Evolutionary conservation across 2,797 vertebrate genomes (phyloP).

Genomic region (Onychomys arenicola): DNA sequence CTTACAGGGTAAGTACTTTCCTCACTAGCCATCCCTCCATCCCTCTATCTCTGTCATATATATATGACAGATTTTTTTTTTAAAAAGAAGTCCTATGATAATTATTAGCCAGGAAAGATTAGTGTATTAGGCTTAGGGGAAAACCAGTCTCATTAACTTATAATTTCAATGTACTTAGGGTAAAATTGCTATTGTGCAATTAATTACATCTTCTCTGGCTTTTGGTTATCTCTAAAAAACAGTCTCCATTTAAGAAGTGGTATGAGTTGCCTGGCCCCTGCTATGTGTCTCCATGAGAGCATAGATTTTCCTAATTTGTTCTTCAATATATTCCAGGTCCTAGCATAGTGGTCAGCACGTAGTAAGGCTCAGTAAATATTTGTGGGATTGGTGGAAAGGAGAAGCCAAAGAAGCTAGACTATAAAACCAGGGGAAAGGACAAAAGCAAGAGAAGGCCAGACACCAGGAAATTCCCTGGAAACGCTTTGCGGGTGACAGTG

Average conservation of each 20-base stretch:
- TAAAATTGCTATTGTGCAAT: neutral
- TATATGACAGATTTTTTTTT: no score
- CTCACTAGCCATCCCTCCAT: neutral
- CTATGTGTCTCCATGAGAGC: neutral
- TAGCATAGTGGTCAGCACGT: neutral
- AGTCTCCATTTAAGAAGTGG: neutral
- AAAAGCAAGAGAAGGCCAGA: neutral
- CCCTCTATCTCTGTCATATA: neutral
- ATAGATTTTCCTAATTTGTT: neutral
- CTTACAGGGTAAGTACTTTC: neutral
- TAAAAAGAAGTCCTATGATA: neutral
- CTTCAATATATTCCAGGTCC: neutral
- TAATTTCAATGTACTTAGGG: conserved; percentile 1
- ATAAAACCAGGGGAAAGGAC: neutral
- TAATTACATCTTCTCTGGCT: conserved; percentile 29
- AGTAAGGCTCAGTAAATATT: neutral
- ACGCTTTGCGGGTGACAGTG: neutral
- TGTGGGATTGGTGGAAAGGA: neutral
- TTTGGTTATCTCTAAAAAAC: conserved; percentile 41
- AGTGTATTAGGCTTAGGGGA: conserved; percentile 29
- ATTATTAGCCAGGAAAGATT: conserved; percentile 39
- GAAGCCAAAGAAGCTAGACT: neutral
- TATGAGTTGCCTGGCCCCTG: neutral
- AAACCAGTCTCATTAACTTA: conserved; percentile 40
- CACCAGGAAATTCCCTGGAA: neutral